These are phyloP conservation scores for Botia kubotai DNA, from an alignment of 2,797 vertebrate species.

Conservation along the genomic window DNA sequence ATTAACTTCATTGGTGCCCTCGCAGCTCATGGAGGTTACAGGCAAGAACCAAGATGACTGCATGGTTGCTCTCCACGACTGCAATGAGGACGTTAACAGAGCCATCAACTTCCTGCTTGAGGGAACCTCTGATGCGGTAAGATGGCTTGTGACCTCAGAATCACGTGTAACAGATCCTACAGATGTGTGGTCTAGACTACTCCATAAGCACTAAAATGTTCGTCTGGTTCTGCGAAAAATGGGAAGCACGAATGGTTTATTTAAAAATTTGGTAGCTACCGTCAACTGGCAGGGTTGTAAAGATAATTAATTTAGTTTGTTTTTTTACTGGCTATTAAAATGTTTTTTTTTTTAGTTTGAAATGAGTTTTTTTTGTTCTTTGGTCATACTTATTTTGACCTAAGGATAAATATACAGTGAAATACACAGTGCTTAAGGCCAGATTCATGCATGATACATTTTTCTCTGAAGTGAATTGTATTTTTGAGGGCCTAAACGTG, in stretches of 20 bases:
- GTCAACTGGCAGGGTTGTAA: slow-evolving; percentile 17
- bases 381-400: background rate
- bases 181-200: slow-evolving; percentile 9
- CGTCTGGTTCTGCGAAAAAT: background rate
- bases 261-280: background rate
- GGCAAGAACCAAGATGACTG: slow-evolving; percentile 97
- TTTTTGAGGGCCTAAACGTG: too few relatives aligned
- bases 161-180: background rate
- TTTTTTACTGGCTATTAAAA: too few relatives aligned
- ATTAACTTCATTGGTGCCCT: background rate
- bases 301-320: too few relatives aligned
- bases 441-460: too few relatives aligned
- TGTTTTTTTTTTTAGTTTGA: too few relatives aligned
- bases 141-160: slow-evolving; percentile 12
- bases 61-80: slow-evolving; percentile 95
- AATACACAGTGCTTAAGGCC: background rate
- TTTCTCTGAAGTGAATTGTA: too few relatives aligned
- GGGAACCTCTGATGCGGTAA: slow-evolving; percentile 93
- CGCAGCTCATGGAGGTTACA: slow-evolving; percentile 95
- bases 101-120: slow-evolving; percentile 96
- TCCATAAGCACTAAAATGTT: background rate
- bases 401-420: background rate
- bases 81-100: slow-evolving; percentile 95
- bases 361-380: too few relatives aligned
- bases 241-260: background rate